A percentile compares a stretch with the other conserved stretches of the same genome.
These are phyloP conservation scores for Diphyllodes magnificus DNA, from an alignment of 2,113 vertebrate genomes.

Conservation along the genomic window DNA sequence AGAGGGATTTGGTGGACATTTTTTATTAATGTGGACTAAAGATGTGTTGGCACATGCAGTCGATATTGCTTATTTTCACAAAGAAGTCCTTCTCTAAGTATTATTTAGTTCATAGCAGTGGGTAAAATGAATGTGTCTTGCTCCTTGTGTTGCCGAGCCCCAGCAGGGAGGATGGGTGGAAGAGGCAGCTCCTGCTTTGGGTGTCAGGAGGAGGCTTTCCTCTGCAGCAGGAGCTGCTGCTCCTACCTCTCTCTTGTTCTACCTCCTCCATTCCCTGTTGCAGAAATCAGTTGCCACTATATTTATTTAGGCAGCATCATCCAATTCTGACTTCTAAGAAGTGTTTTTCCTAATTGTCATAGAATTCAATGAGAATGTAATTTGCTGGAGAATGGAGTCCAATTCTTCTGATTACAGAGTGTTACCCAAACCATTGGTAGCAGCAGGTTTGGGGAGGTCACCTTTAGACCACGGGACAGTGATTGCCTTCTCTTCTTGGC, in stretches of 20 bases:
- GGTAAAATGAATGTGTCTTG: neutral
- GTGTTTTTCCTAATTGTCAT: neutral
- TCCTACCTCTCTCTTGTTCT: neutral
- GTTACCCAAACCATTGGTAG: neutral
- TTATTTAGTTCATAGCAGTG: neutral
- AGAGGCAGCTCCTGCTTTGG: neutral
- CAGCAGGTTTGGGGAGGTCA: neutral
- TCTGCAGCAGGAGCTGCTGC: neutral
- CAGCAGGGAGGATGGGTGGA: neutral
- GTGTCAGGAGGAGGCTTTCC: neutral
- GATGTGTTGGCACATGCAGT: neutral
- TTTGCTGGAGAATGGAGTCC: neutral
- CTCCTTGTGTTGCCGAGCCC: rapidly evolving
- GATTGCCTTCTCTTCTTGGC: neutral
- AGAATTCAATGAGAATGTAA: neutral
- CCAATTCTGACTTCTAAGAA: neutral
- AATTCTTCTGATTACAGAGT: neutral
- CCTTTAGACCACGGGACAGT: neutral
- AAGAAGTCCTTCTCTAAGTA: neutral
- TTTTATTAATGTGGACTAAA: neutral
- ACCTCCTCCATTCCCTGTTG: neutral
- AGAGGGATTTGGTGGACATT: neutral
- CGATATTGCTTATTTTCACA: neutral
- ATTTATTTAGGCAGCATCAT: neutral
- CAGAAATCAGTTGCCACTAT: neutral